A percentile compares a stretch with the other conserved stretches of the same genome.
Evolutionary conservation across 2,888 invertebrate genomes (phyloP).

Genomic region (Pediacus dermestoides): DNA sequence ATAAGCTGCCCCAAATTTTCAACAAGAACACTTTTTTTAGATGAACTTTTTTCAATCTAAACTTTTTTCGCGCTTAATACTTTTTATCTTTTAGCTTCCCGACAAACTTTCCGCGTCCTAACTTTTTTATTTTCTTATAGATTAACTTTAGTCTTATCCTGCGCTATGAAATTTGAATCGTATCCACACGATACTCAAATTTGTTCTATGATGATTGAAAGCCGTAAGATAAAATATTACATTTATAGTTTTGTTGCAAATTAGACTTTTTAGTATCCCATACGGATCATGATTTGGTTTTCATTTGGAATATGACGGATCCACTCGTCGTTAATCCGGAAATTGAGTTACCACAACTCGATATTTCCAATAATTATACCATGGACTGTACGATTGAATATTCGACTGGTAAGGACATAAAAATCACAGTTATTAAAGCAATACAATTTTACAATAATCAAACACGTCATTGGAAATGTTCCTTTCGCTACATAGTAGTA

Average conservation of each 20-base stretch:
- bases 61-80: too few relatives aligned
- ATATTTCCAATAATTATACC: slow-evolving; percentile 81
- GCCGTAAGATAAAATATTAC: slow-evolving; percentile 64
- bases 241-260: slow-evolving; percentile 8
- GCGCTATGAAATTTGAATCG: slow-evolving; percentile 91
- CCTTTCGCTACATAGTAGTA: too few relatives aligned
- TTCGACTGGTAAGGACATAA: slow-evolving; percentile 64
- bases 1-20: too few relatives aligned
- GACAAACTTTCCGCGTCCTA: too few relatives aligned
- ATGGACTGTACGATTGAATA: slow-evolving; percentile 86
- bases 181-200: slow-evolving; percentile 93
- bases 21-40: too few relatives aligned
- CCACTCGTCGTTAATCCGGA: slow-evolving; percentile 84
- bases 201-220: slow-evolving; percentile 92
- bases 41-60: too few relatives aligned
- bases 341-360: slow-evolving; percentile 84
- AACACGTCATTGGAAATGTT: slow-evolving; percentile 2
- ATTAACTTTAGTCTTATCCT: slow-evolving; percentile 82
- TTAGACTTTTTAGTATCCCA: slow-evolving; percentile 76
- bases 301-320: slow-evolving; percentile 85
- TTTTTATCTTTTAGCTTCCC: too few relatives aligned
- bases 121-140: slow-evolving; percentile 54
- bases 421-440: too few relatives aligned
- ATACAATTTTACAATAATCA: too few relatives aligned
- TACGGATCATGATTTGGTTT: slow-evolving; percentile 83